Evolutionary conservation across 1,140 invertebrate species (phyloP).

Genomic region (Habropoda laboriosa): DNA sequence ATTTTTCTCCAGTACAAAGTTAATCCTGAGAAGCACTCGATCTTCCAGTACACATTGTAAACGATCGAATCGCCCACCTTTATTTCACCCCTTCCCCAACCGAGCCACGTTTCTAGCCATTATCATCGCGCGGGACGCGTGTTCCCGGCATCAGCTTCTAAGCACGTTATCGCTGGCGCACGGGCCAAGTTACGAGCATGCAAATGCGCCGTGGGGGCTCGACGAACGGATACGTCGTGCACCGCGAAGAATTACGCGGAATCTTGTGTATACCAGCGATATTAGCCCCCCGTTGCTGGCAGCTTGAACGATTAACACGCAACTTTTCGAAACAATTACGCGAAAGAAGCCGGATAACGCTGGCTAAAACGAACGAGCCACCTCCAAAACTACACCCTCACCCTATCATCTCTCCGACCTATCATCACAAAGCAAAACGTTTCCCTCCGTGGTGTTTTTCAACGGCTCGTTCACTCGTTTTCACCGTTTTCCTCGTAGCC

Average conservation of each 20-base stretch:
- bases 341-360: constrained; percentile 24
- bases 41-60: not conserved
- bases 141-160: constrained; percentile 21
- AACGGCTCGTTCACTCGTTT: constrained; percentile 1
- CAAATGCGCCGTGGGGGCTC: constrained; percentile 35
- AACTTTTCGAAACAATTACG: constrained; percentile 46
- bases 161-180: constrained; percentile 42
- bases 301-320: constrained; percentile 39
- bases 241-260: constrained; percentile 44
- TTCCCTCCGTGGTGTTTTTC: constrained; percentile 11
- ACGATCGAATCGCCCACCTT: constrained; percentile 7
- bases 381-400: not conserved
- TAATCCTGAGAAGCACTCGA: no score
- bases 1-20: no score
- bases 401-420: not conserved
- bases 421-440: not conserved
- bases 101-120: constrained; percentile 24
- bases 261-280: constrained; percentile 32
- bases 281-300: not conserved
- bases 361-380: constrained; percentile 6
- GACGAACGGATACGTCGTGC: constrained; percentile 13
- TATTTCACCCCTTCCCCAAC: not conserved
- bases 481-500: not conserved
- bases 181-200: constrained; percentile 46
- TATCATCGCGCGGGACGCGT: constrained; percentile 32